phyloP scores from a whole-genome alignment of 35 echinoderm and acorn worm species.

The Ophiothrix spiculata region DNA sequence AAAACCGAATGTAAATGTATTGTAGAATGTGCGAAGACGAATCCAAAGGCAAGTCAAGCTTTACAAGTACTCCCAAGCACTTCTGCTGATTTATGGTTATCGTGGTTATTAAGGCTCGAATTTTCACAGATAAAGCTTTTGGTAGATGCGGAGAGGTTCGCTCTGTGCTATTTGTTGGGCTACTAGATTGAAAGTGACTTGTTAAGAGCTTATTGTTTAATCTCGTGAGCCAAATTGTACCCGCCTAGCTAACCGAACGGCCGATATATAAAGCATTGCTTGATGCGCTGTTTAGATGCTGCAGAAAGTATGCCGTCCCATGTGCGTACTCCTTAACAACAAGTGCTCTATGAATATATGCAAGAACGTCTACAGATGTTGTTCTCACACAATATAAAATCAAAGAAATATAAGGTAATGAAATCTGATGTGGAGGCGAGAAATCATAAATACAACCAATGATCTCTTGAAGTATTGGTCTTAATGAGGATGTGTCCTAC shows the following conservation, averaged over 20 bases:
- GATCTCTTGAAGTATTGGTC: not conserved
- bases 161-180: slow-evolving; percentile 1
- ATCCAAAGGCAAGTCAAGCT: not conserved
- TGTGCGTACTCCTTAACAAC: not conserved
- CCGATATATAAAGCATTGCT: not conserved
- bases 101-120: slow-evolving; percentile 15
- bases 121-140: slow-evolving; percentile 8
- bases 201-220: not conserved
- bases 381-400: not conserved
- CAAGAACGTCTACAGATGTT: not conserved
- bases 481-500: not conserved
- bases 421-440: not conserved
- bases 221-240: not conserved
- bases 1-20: slow-evolving; percentile 10
- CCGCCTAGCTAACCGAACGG: not conserved
- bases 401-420: not conserved
- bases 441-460: slow-evolving; percentile 9
- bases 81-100: slow-evolving; percentile 2
- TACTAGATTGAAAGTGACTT: slow-evolving; percentile 3
- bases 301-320: slow-evolving; percentile 3
- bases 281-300: not conserved
- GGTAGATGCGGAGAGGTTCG: not conserved
- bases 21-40: not conserved
- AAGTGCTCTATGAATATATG: slow-evolving; percentile 2
- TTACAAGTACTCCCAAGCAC: not conserved